phyloP scores from a whole-genome alignment of 92 coral and sea anemone species.

The Umimayanthus chanpuru region DNA sequence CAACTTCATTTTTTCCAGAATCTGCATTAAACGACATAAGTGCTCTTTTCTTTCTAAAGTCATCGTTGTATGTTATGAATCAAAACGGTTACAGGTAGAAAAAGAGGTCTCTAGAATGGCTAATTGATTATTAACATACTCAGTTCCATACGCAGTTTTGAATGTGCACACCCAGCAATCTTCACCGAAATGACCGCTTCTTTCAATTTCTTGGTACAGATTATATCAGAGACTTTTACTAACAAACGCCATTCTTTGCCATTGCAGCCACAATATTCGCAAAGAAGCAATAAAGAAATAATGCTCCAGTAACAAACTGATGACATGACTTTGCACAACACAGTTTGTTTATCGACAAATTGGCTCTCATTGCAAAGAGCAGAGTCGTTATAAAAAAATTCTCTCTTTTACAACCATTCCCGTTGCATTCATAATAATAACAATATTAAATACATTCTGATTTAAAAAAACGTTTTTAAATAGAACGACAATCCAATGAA shows the following conservation, averaged over 20 bases:
- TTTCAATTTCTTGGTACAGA: too few relatives aligned
- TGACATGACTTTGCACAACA: not conserved
- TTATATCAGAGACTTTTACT: not conserved
- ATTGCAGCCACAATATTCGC: not conserved
- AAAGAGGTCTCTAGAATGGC: too few relatives aligned
- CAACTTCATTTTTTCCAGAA: too few relatives aligned
- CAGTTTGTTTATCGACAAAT: not conserved
- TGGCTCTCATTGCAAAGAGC: not conserved
- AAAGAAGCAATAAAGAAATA: not conserved
- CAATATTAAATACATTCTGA: not conserved
- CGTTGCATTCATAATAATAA: not conserved
- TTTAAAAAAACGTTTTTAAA: too few relatives aligned
- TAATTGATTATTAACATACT: too few relatives aligned
- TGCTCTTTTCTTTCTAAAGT: too few relatives aligned
- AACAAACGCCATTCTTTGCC: not conserved
- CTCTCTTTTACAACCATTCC: not conserved
- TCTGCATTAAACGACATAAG: too few relatives aligned
- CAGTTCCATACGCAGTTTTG: not conserved
- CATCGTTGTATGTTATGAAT: too few relatives aligned
- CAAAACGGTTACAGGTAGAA: too few relatives aligned
- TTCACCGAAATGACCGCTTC: not conserved
- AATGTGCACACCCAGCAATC: not conserved
- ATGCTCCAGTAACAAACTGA: not conserved
- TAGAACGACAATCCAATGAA: not conserved
- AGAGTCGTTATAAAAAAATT: not conserved